Evolutionary conservation across 2,113 vertebrate genomes (phyloP).

Genomic region (Asarcornis scutulata): DNA sequence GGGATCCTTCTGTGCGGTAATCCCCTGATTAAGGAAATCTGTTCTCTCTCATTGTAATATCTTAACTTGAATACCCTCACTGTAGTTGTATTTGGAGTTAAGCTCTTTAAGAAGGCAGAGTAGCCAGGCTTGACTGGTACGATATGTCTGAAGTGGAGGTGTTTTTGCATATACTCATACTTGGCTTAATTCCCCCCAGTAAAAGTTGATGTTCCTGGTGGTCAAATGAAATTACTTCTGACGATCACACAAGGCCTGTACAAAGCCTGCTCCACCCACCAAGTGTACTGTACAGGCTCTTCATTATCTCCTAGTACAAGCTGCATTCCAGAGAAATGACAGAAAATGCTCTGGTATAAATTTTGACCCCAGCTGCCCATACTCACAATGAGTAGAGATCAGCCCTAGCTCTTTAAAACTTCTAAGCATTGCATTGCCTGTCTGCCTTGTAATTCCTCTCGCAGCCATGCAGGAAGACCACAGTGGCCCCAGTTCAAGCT

Average conservation of each 20-base stretch:
- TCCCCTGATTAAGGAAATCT: neutral
- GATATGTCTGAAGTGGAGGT: neutral
- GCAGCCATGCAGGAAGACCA: neutral
- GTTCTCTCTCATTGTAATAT: neutral
- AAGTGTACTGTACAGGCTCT: neutral
- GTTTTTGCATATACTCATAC: neutral
- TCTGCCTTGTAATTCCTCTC: neutral
- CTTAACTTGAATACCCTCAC: neutral
- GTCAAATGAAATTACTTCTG: neutral
- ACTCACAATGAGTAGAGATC: neutral
- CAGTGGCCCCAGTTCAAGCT: neutral
- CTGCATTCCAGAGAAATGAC: neutral
- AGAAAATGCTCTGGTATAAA: neutral
- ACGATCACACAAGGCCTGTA: neutral
- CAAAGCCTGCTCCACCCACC: neutral
- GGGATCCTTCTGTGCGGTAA: neutral
- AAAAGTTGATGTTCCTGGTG: neutral
- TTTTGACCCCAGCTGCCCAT: neutral
- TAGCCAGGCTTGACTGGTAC: neutral
- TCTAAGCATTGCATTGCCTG: neutral
- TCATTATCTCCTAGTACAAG: neutral
- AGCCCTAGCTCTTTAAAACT: neutral
- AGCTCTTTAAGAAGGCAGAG: neutral
- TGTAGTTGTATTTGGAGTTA: neutral
- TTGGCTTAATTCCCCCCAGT: neutral